A percentile compares a stretch with the other conserved stretches of the same genome.
These are phyloP conservation scores for Myotis planiceps DNA, from an alignment of 2,797 vertebrate species.

Conservation along the genomic window DNA sequence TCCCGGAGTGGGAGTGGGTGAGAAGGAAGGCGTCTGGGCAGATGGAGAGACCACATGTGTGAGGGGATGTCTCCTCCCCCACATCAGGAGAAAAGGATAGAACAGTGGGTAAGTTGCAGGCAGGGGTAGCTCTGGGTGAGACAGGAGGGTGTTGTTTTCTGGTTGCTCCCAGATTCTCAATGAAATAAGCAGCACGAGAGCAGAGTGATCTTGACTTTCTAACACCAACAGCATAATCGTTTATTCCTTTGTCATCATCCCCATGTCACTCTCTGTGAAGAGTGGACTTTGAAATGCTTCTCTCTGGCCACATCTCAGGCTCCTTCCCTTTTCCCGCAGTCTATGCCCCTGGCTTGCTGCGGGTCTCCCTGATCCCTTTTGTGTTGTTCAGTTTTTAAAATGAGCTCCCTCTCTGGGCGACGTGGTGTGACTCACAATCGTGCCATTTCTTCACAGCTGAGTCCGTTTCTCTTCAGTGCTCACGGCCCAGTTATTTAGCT, in stretches of 20 bases:
- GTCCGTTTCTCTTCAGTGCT: neutral
- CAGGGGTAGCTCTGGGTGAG: no score
- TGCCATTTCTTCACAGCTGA: neutral
- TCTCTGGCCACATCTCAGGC: neutral
- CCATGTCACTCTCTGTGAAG: neutral
- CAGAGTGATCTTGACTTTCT: neutral
- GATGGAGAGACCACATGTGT: neutral
- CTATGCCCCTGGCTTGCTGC: neutral
- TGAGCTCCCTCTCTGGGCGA: neutral
- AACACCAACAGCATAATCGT: neutral
- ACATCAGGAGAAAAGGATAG: neutral
- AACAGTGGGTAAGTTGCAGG: neutral
- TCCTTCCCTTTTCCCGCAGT: neutral
- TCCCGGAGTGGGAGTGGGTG: neutral
- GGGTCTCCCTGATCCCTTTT: neutral
- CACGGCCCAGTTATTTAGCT: neutral
- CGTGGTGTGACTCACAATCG: fast-evolving
- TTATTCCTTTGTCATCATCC: neutral
- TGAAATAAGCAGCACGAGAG: neutral
- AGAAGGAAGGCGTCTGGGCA: neutral
- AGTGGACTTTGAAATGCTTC: neutral
- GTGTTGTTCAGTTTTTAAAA: neutral
- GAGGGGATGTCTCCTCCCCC: neutral
- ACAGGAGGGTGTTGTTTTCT: neutral
- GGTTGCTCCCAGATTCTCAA: neutral